These are phyloP conservation scores for Bugula neritina DNA, from an alignment of 2,888 invertebrate genomes.

Conservation along the genomic window DNA sequence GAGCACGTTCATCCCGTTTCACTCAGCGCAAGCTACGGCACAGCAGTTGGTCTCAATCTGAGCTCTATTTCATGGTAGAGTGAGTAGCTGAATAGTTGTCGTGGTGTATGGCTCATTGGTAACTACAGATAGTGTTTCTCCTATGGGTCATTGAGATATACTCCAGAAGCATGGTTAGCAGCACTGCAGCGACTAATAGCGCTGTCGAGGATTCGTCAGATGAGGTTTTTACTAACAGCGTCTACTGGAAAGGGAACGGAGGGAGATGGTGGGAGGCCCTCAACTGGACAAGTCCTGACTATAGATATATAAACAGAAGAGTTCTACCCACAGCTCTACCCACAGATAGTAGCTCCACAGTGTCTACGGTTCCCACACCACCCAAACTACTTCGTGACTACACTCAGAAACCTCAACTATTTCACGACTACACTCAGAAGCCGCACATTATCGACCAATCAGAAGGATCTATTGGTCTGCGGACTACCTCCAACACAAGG, in stretches of 20 bases:
- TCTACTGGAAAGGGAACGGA: not conserved
- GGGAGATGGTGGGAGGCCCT: not conserved
- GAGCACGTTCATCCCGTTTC: too few relatives aligned
- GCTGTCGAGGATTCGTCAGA: not conserved
- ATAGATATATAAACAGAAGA: not conserved
- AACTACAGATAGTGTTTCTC: too few relatives aligned
- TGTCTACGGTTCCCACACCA: too few relatives aligned
- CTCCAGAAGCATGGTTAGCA: too few relatives aligned
- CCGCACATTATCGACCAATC: not conserved
- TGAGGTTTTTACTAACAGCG: not conserved
- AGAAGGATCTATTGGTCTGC: not conserved
- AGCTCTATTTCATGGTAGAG: too few relatives aligned
- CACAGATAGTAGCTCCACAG: not conserved
- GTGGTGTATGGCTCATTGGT: too few relatives aligned
- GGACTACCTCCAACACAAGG: not conserved
- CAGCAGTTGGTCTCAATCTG: too few relatives aligned
- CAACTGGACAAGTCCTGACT: not conserved
- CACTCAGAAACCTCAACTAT: not conserved
- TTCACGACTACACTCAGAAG: not conserved
- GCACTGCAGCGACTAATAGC: too few relatives aligned
- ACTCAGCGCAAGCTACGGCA: too few relatives aligned
- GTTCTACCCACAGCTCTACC: not conserved
- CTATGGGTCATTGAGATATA: too few relatives aligned
- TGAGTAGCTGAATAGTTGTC: not conserved
- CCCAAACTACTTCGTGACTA: too few relatives aligned